A percentile compares a stretch with the other conserved stretches of the same genome.
These are phyloP conservation scores for Ptilodon capucinus DNA, from an alignment of 2,888 invertebrate genomes.

Conservation along the genomic window DNA sequence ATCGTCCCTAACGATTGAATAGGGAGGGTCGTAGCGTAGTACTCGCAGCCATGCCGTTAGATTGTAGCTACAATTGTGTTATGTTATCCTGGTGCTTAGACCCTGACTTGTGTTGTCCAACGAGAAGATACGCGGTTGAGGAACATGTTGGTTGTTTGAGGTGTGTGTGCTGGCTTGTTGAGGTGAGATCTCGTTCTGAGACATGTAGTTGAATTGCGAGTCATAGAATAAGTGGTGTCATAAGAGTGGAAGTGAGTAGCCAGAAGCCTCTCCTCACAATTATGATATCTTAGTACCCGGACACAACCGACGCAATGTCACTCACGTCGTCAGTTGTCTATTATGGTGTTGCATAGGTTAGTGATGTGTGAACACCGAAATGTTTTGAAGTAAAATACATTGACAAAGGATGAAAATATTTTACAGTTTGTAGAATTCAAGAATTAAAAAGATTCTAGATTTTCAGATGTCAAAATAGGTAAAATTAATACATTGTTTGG, in stretches of 20 bases:
- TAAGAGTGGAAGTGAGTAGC: no score
- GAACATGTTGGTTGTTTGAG: background rate
- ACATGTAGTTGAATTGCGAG: constrained; percentile 4
- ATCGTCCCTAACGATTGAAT: no score
- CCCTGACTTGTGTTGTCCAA: background rate
- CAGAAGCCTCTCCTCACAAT: constrained; percentile 16
- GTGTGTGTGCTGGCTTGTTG: background rate
- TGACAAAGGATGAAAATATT: no score
- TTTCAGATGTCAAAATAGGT: no score
- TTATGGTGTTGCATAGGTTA: no score
- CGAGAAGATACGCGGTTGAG: background rate
- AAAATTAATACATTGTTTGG: no score
- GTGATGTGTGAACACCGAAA: no score
- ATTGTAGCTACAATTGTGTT: background rate
- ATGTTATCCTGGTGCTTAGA: constrained; percentile 21
- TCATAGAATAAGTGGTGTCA: background rate
- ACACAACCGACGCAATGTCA: background rate
- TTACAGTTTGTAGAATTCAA: no score
- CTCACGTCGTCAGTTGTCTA: background rate
- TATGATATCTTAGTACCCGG: constrained; percentile 25
- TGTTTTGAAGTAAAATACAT: no score
- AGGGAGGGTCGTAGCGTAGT: background rate
- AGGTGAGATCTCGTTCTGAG: background rate
- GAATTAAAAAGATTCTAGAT: no score
- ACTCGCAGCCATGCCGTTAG: background rate